These are phyloP conservation scores for Belonocnema kinseyi DNA, from an alignment of 1,140 invertebrate species.

Conservation along the genomic window DNA sequence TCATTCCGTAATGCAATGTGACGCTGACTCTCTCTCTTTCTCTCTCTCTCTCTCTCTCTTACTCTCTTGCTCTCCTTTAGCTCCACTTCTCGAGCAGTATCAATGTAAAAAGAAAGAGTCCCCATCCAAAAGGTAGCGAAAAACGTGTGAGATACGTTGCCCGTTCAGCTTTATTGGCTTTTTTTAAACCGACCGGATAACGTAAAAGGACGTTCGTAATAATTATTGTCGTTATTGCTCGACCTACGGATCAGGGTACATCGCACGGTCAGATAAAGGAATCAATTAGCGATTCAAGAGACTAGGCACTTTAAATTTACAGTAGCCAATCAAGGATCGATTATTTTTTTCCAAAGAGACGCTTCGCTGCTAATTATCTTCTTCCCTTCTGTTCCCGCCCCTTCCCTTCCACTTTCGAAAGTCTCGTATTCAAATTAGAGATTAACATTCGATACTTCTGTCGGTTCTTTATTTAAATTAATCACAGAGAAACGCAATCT, in stretches of 20 bases:
- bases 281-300: constrained; percentile 29
- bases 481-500: not conserved
- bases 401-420: not conserved
- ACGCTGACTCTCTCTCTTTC: constrained; percentile 53
- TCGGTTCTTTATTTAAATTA: not conserved
- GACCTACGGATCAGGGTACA: constrained; percentile 22
- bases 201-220: constrained; percentile 57
- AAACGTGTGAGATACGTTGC: constrained; percentile 41
- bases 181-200: constrained; percentile 50
- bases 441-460: not conserved
- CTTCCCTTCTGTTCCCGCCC: too few relatives aligned
- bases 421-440: constrained; percentile 20
- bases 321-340: constrained; percentile 28
- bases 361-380: not conserved
- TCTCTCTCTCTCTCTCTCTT: constrained; percentile 16
- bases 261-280: constrained; percentile 37
- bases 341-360: constrained; percentile 6
- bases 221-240: constrained; percentile 49
- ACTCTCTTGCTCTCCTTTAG: not conserved
- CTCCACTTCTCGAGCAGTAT: constrained; percentile 26
- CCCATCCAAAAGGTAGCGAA: constrained; percentile 34
- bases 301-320: constrained; percentile 26
- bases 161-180: constrained; percentile 50
- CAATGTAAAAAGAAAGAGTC: constrained; percentile 35
- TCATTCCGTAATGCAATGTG: constrained; percentile 73